Conservation (phyloP, 2,797 vertebrate genomes). For the Zalophus californianus region DNA sequence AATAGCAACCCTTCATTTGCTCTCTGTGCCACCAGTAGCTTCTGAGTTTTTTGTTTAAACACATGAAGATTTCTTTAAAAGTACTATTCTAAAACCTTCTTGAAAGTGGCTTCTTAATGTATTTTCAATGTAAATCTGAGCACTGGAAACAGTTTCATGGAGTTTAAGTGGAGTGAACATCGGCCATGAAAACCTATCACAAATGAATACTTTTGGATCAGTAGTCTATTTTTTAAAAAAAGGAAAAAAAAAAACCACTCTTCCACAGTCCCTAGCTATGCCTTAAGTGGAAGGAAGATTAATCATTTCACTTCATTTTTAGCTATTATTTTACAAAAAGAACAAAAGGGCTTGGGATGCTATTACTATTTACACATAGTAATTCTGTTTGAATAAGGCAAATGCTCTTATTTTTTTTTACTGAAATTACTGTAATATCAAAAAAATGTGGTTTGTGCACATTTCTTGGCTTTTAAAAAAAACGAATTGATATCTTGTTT, state of each 20-base stretch:
- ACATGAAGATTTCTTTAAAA: slow-evolving; percentile 92
- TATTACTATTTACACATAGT: slow-evolving; percentile 70
- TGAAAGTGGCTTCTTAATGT: slow-evolving; percentile 87
- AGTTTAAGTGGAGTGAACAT: slow-evolving; percentile 83
- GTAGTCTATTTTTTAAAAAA: slow-evolving; percentile 80
- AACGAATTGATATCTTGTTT: slow-evolving; percentile 88
- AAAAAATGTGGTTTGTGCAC: slow-evolving; percentile 79
- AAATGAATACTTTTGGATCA: slow-evolving; percentile 76
- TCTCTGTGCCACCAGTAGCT: slow-evolving; percentile 92
- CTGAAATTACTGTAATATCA: slow-evolving; percentile 73
- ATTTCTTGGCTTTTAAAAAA: slow-evolving; percentile 79
- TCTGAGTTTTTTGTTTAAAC: slow-evolving; percentile 84
- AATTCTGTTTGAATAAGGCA: slow-evolving; percentile 86
- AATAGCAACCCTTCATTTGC: slow-evolving; percentile 84
- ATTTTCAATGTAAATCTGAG: slow-evolving; percentile 89
- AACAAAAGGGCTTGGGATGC: slow-evolving; percentile 76
- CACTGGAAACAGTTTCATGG: slow-evolving; percentile 93
- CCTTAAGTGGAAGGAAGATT: slow-evolving; percentile 82
- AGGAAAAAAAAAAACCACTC: background rate
- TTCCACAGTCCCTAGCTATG: slow-evolving; percentile 81
- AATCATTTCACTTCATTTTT: slow-evolving; percentile 75
- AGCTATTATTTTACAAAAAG: slow-evolving; percentile 71
- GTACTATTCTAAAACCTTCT: slow-evolving; percentile 85
- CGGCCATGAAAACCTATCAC: slow-evolving; percentile 75
- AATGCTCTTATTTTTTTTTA: slow-evolving; percentile 83